These are phyloP conservation scores for Hirtodrosophila cameraria DNA, from an alignment of 2,888 invertebrate genomes.

Conservation along the genomic window DNA sequence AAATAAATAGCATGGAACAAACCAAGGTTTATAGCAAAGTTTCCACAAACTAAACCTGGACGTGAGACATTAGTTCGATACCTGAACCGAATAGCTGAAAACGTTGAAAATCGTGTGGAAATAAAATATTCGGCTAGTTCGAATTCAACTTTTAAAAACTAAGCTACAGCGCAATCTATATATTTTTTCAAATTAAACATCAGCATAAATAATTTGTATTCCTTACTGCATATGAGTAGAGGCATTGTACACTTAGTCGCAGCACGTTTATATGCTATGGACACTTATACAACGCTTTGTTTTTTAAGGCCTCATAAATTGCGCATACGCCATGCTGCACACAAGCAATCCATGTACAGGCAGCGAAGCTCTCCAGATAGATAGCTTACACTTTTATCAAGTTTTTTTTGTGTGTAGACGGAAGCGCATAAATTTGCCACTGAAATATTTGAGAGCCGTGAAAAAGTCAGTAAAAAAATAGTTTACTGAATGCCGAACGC, in stretches of 20 bases:
- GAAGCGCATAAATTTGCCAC: constrained; percentile 64
- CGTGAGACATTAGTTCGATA: no score
- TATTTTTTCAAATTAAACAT: neutral
- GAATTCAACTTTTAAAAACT: no score
- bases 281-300: constrained; percentile 60
- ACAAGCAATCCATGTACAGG: constrained; percentile 1
- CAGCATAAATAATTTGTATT: neutral
- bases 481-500: constrained; percentile 38
- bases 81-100: no score
- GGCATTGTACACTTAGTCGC: constrained; percentile 40
- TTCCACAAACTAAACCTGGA: no score
- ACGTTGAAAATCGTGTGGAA: no score
- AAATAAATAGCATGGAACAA: no score
- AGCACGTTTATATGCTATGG: constrained; percentile 15
- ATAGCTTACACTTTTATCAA: constrained; percentile 19
- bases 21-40: no score
- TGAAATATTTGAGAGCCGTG: constrained; percentile 71
- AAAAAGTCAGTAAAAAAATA: constrained; percentile 38
- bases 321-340: constrained; percentile 69
- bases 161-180: no score
- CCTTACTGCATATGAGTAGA: neutral
- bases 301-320: constrained; percentile 68
- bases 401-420: constrained; percentile 19
- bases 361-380: constrained; percentile 6
- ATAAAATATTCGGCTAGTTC: no score